Conservation (phyloP, 1,140 invertebrate genomes). For the Caenorhabditis elegans region DNA sequence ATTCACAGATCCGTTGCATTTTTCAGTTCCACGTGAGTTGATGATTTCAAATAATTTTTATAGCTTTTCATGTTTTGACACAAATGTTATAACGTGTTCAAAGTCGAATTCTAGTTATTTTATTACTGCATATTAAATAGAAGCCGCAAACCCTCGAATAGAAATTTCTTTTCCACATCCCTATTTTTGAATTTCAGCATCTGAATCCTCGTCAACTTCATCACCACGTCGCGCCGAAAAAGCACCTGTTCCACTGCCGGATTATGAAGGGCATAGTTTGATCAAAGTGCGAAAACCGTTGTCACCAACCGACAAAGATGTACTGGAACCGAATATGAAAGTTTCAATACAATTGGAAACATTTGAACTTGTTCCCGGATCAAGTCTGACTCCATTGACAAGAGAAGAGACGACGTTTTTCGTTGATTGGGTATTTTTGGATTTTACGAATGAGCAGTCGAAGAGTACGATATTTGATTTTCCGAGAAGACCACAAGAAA, state of each 20-base stretch:
- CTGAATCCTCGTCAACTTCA: constrained; percentile 31
- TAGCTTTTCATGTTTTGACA: too few species aligned
- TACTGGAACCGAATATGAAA: background rate
- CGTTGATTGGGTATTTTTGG: constrained; percentile 32
- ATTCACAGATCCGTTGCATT: constrained; percentile 6
- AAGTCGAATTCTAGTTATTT: too few species aligned
- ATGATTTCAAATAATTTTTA: too few species aligned
- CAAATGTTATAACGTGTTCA: too few species aligned
- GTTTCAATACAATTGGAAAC: background rate
- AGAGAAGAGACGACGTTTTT: background rate
- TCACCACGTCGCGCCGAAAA: constrained; percentile 24
- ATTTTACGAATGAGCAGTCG: constrained; percentile 23
- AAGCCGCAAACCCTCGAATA: too few species aligned
- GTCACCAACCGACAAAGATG: constrained; percentile 14
- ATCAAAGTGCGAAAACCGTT: background rate
- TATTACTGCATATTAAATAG: too few species aligned
- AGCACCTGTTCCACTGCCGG: constrained; percentile 19
- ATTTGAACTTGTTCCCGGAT: background rate
- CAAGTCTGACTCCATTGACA: background rate
- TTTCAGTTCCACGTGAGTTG: constrained; percentile 24
- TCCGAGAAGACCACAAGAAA: background rate
- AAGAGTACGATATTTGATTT: background rate
- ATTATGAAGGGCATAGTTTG: background rate
- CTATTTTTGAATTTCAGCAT: background rate
- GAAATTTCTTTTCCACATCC: background rate